phyloP scores from a whole-genome alignment of 1,140 invertebrate species.

The Yoshiicerus persimilis region DNA sequence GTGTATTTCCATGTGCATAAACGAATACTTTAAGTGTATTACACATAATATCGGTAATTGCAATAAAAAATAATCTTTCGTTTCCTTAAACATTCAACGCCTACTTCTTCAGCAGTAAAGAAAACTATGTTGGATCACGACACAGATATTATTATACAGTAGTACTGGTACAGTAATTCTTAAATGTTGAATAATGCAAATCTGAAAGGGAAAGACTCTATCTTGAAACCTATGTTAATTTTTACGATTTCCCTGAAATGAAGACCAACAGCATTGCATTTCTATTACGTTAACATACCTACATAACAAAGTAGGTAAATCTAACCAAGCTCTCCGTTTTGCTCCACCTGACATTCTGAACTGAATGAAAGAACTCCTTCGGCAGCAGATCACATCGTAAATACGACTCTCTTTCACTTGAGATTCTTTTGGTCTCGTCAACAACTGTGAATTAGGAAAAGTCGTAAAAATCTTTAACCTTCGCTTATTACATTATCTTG shows the following conservation, averaged over 20 bases:
- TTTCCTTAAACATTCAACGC: background rate
- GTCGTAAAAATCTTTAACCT: background rate
- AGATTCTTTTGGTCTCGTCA: background rate
- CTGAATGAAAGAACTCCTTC: background rate
- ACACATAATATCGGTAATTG: background rate
- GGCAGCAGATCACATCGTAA: background rate
- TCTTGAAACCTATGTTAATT: background rate
- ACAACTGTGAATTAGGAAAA: conserved; percentile 18
- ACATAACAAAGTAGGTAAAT: background rate
- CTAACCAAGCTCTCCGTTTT: no score
- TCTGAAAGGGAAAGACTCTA: background rate
- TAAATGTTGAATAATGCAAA: background rate
- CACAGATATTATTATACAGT: background rate
- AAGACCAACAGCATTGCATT: background rate
- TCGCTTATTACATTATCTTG: background rate
- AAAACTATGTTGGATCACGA: background rate
- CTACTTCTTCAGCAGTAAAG: background rate
- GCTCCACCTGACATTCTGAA: background rate
- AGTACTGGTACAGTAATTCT: no score
- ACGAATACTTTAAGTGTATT: background rate
- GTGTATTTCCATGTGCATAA: background rate
- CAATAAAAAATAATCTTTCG: background rate
- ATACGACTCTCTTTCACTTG: background rate
- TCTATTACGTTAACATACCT: background rate
- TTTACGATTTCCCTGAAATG: background rate